Conservation (phyloP, 2,113 vertebrate genomes). For the Upupa epops region DNA sequence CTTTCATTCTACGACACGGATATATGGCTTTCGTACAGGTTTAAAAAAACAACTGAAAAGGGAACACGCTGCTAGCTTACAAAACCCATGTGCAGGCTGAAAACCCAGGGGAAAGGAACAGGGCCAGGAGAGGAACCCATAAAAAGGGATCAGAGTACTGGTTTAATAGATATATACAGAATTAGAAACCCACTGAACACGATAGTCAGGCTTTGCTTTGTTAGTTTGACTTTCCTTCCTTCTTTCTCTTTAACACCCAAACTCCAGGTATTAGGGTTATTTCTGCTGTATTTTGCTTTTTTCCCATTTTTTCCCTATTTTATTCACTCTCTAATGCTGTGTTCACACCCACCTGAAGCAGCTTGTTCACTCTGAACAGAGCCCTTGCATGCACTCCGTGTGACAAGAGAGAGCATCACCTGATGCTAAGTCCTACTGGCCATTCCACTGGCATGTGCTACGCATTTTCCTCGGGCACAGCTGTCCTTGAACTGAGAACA, state of each 20-base stretch:
- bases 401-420: slow-evolving; percentile 11
- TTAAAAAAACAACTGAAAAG: slow-evolving; percentile 48
- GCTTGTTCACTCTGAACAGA: not conserved
- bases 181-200: slow-evolving; percentile 37
- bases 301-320: not conserved
- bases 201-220: slow-evolving; percentile 14
- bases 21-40: slow-evolving; percentile 58
- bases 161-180: slow-evolving; percentile 56
- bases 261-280: not conserved
- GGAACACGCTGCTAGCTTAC: slow-evolving; percentile 59
- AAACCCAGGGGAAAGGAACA: not conserved
- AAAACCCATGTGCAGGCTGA: slow-evolving; percentile 52
- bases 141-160: slow-evolving; percentile 35
- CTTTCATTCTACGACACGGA: slow-evolving; percentile 41
- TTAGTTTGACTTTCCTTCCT: slow-evolving; percentile 24
- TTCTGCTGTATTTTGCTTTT: not conserved
- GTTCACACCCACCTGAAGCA: not conserved
- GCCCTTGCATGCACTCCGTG: not conserved
- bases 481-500: not conserved
- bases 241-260: not conserved
- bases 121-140: slow-evolving; percentile 17
- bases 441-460: not conserved
- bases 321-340: not conserved
- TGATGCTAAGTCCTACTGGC: not conserved
- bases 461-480: not conserved